Percentiles rank a stretch among this genome's conserved stretches.
Evolutionary conservation across 53 echinoderm and acorn worm species (phyloP).

Genomic region (Mesocentrotus franciscanus): DNA sequence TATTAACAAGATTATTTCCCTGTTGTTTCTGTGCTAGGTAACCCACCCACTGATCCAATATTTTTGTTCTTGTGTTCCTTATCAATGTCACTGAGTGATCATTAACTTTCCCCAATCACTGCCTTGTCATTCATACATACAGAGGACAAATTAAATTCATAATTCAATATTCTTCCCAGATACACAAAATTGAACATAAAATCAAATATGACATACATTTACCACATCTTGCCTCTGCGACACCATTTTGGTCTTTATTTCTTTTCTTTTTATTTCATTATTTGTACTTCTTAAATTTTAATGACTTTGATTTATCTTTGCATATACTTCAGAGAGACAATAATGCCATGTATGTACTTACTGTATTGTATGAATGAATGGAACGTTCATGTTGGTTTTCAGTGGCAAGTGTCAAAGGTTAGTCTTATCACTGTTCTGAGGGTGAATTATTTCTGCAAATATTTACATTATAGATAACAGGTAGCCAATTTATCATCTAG

Average conservation of each 20-base stretch:
- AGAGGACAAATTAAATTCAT: neutral
- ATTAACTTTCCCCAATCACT: neutral
- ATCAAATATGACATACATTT: neutral
- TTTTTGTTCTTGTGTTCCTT: neutral
- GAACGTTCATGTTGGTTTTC: neutral
- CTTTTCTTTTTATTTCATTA: neutral
- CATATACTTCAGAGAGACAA: neutral
- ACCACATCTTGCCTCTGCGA: neutral
- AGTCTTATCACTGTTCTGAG: neutral
- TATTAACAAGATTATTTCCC: no score
- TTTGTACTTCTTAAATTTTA: neutral
- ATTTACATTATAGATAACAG: conserved; percentile 40
- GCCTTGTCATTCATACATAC: neutral
- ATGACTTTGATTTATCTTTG: neutral
- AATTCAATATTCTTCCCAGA: neutral
- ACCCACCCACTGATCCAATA: no score
- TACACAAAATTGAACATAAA: neutral
- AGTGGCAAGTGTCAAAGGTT: neutral
- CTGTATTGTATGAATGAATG: neutral
- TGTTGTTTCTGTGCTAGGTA: no score
- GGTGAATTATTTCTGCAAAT: conserved; percentile 30
- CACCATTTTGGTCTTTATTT: neutral
- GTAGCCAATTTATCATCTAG: conserved; percentile 9
- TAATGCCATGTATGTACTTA: neutral
- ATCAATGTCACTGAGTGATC: neutral